Evolutionary conservation across 2,888 invertebrate genomes (phyloP), one percentile per base, ranked within the genome.

Genomic region (Mythimna lalbum): DNA sequence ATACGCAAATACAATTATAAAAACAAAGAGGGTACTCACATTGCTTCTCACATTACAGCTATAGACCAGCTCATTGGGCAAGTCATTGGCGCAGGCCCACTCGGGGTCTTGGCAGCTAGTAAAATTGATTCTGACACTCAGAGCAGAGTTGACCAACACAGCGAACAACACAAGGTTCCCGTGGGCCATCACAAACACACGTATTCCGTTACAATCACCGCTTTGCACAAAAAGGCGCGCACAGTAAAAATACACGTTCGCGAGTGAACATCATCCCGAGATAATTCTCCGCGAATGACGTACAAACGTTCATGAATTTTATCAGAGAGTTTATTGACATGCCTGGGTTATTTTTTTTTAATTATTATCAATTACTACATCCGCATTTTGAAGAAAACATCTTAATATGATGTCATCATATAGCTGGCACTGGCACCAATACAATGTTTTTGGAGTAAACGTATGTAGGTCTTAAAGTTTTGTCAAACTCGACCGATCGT

Each of bases 31-130:
- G 23, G 17, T 57, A 95, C 96, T 96, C 85, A 96, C 96, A 80
- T 92, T 88, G 78, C 78, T 92, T 50, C 83, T 87, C 0, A 89
- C 78, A 23, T 75, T 76, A 75, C 96, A 96, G 14, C 91, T 92
- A 70, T 94, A 96, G 1, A 92, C 86, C 73, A 96, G 89, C 50
- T 95, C 93, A 76, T 87, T 89, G 2, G 92, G 89, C 31, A 82
- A 70, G 84, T 92, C 91, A 77, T 93, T 92, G 76, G 91, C 84
- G 90, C 96, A 96, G 78, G 87, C 93, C 96, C 96, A 96, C 62
- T 93, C 94, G 0, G 91, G 84, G 71, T 90, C 89, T 77, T 93
- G 92, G 83, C 96, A 96, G 76, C 85, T 93, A 0, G 93, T 93
- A 67, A 96, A 96, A 77, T 93, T 93, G 21, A 96, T 94, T 79